Evolutionary conservation across 1,140 invertebrate species (phyloP), one percentile per base, ranked within the genome.

Genomic region (Cydia pomonella): DNA sequence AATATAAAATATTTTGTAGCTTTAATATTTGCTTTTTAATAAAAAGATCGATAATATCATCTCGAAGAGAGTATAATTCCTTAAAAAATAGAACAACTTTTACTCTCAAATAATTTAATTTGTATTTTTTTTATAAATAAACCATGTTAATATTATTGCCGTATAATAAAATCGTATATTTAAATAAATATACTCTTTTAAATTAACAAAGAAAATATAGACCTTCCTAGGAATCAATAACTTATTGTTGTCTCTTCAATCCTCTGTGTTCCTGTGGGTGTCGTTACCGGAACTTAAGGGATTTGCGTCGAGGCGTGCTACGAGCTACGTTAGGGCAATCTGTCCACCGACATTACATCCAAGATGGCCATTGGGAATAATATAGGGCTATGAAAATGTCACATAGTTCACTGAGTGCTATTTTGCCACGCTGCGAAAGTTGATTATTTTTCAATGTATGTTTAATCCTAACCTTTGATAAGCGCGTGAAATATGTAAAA

Each of bases 221-320:
- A 59, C 4, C 12, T 59, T 59, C 9, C 18, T 23, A 10, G 4
- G 9, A 23, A 59, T 23, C 21, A 59, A 59, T 59, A 59, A n/a
- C 16, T n/a, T 50, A n/a, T 23, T 59, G 21, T 59, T 59, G 53
- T 21, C 9, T 18, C 53, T 59, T 59, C 18, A 59, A 59, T 23
- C 21, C n/a, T 59, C 53, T 23, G 9, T 59, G 53, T 23, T 59
- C 53, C 53, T 12, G 21, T 5, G 53, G 53, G 9, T 21, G 21
- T 59, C 21, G 21, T 59, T 59, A 59, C 53, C 21, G 53, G 7
- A 59, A 59, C 53, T 23, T 59, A 59, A 59, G 21, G 53, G 53
- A 59, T 59, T 23, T 59, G 53, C 18, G 18, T 59, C 53, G 18
- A 59, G n/a, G n/a, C 21, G 53, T 18, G 18, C 53, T 23, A 23